phyloP scores from a whole-genome alignment of 1,140 invertebrate genomes.

The Zaprionus africanus region DNA sequence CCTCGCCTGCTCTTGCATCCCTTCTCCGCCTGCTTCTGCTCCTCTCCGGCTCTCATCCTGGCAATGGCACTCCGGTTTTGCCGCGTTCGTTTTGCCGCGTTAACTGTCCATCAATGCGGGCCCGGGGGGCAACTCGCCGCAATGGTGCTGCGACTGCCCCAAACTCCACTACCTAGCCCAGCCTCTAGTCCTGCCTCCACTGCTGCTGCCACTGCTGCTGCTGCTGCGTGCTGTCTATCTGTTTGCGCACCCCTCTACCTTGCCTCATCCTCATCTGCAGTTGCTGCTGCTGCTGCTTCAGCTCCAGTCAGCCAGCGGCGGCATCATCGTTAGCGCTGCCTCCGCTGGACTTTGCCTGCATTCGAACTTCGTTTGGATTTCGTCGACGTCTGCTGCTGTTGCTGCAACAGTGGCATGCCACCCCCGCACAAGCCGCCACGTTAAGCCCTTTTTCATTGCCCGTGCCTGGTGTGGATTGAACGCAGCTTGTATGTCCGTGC shows the following conservation, averaged over 20 bases:
- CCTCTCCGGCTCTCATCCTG: background rate
- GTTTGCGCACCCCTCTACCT: constrained; percentile 68
- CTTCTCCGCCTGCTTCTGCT: background rate
- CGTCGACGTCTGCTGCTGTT: background rate
- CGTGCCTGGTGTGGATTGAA: constrained; percentile 13
- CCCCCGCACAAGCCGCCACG: constrained; percentile 19
- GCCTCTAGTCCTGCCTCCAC: no score
- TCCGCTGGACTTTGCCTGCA: constrained; percentile 63
- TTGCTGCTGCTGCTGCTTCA: constrained; percentile 49
- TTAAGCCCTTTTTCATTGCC: constrained; percentile 80
- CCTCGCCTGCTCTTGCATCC: background rate
- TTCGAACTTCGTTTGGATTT: constrained; percentile 68
- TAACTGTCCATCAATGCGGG: constrained; percentile 82
- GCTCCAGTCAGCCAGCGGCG: constrained; percentile 52
- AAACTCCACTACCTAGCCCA: no score
- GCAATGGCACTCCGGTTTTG: constrained; percentile 44
- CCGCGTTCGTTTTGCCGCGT: constrained; percentile 82
- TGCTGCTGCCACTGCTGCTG: background rate
- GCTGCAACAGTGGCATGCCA: constrained; percentile 2
- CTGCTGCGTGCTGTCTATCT: constrained; percentile 59
- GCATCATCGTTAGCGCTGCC: constrained; percentile 78
- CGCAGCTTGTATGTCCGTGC: background rate
- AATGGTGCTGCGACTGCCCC: background rate
- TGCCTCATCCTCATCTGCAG: background rate
- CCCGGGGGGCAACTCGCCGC: constrained; percentile 33